Evolutionary conservation across 2,113 vertebrate species (phyloP), one percentile per base, ranked within the genome.

Genomic region (Hymenochirus boettgeri): DNA sequence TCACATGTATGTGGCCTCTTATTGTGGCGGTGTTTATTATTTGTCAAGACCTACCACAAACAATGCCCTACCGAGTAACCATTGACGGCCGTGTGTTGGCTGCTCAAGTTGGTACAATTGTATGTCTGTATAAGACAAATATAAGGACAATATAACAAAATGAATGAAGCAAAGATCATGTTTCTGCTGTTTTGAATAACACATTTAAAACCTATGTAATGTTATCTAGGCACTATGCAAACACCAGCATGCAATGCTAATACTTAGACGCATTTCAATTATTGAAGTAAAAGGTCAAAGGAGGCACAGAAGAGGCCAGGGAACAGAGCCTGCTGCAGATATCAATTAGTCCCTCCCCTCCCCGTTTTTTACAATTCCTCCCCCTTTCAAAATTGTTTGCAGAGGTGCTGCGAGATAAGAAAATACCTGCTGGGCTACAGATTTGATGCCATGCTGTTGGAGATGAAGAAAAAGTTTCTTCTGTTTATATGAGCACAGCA

Each of bases 391-490:
- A 26, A 13, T 13, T 31, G 21, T 57, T 47, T 47, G 39, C n/a
- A 31, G 42, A 23, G 17, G 5, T 35, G 17, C 24, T 22, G 8
- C 7, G 27, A 24, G 18, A 46, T 25, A 31, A 37, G 33, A 35
- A 35, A 57, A 65, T 57, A 54, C 53, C 63, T 65, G 63, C 63
- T 57, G 63, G 23, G 63, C 27, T 57, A 7, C n/a, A 22, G 18
- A 57, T 57, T 57, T 57, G 37, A 35, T 57, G 54, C 21, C 23
- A 21, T n/a, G 10, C 13, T 17, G 8, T n/a, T n/a, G 27, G 13
- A 5, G 54, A n/a, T n/a, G 29, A 23, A 57, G 54, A 13, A 13
- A 53, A 65, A 42, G 33, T 50, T 48, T 57, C 45, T 54, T 23
- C 18, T 27, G 19, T 27, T 37, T 21, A 21, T 52, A 35, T 12